phyloP scores from a whole-genome alignment of 2,797 vertebrate species.

The Coracias cyanogaster region DNA sequence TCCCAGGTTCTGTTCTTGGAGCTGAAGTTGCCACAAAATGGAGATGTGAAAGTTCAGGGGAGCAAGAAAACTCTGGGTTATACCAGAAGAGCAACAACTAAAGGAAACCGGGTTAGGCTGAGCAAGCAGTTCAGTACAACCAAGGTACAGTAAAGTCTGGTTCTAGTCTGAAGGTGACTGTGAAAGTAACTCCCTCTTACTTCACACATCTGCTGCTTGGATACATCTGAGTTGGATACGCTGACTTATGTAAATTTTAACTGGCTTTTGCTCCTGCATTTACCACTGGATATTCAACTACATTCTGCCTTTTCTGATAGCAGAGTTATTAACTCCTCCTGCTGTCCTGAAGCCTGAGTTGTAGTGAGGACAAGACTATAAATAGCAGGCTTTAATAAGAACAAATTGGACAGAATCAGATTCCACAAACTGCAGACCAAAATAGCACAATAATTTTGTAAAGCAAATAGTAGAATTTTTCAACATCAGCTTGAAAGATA shows the following conservation, averaged over 20 bases:
- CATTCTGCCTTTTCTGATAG: neutral
- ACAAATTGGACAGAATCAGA: constrained; percentile 1
- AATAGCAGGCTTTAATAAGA: neutral
- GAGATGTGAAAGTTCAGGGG: constrained; percentile 82
- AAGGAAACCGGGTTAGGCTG: constrained; percentile 75
- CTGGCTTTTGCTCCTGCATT: neutral
- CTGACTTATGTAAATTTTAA: neutral
- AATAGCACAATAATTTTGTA: constrained; percentile 47
- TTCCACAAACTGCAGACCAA: neutral
- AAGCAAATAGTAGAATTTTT: constrained; percentile 1
- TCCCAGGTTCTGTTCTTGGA: constrained; percentile 93
- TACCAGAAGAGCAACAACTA: constrained; percentile 82
- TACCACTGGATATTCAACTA: neutral
- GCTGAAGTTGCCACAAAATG: constrained; percentile 92
- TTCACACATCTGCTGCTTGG: neutral
- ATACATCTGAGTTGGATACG: neutral
- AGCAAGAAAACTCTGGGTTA: constrained; percentile 94
- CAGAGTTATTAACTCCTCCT: neutral
- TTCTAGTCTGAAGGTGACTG: neutral
- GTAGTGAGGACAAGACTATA: neutral
- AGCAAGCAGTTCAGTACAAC: constrained; percentile 93
- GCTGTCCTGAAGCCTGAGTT: neutral
- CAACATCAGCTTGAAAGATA: neutral
- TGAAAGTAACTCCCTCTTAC: neutral
- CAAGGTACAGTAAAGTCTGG: constrained; percentile 83